Conservation (phyloP, 2,888 invertebrate species). For the Drosophila macrothrix region DNA sequence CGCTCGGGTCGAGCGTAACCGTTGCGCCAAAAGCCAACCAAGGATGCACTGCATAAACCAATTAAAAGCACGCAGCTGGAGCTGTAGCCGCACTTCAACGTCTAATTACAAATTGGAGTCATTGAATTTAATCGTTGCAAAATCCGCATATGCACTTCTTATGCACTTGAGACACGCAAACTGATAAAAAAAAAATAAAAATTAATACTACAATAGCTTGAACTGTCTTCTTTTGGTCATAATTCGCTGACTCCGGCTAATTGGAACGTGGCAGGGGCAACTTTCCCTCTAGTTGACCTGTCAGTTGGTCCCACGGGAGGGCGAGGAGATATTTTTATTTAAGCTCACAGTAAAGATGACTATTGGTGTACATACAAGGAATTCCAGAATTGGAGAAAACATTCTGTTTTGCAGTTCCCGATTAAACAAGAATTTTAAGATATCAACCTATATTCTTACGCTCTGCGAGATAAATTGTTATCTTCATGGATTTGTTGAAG, state of each 20-base stretch:
- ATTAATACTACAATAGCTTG: slow-evolving; percentile 22
- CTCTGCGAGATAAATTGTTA: background rate
- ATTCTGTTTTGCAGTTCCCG: no score
- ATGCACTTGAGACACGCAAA: slow-evolving; percentile 73
- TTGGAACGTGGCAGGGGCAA: slow-evolving; percentile 7
- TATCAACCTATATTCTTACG: background rate
- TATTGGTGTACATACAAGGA: background rate
- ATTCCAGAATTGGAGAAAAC: background rate
- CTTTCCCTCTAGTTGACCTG: slow-evolving; percentile 21
- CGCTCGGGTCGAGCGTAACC: slow-evolving; percentile 76
- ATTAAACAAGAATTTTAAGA: background rate
- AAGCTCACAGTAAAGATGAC: background rate
- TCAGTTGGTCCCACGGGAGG: background rate
- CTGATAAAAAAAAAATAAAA: slow-evolving; percentile 37
- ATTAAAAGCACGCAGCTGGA: slow-evolving; percentile 78
- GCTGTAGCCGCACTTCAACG: slow-evolving; percentile 58
- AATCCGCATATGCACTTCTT: slow-evolving; percentile 64
- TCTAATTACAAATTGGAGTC: slow-evolving; percentile 82
- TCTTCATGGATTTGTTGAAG: background rate
- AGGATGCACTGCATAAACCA: slow-evolving; percentile 76
- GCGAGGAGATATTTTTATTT: background rate
- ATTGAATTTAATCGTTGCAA: slow-evolving; percentile 77
- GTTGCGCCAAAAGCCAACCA: slow-evolving; percentile 81
- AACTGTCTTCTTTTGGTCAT: slow-evolving; percentile 57
- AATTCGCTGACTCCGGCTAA: slow-evolving; percentile 57